Evolutionary conservation across 2,888 invertebrate species (phyloP).

Genomic region (Sinopyrophorus schimmeli): DNA sequence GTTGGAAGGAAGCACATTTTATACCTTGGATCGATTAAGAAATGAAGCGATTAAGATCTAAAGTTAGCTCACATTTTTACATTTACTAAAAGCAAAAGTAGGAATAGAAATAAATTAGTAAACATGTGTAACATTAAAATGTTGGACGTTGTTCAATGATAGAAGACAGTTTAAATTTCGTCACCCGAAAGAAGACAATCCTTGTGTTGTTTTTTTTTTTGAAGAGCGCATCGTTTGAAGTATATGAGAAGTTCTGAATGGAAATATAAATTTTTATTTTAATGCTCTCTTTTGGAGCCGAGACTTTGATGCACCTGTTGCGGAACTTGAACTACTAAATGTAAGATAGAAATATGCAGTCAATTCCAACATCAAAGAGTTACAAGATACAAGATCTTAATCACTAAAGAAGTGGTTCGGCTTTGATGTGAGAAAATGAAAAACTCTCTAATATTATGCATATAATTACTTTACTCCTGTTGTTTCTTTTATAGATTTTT

Average conservation of each 20-base stretch:
- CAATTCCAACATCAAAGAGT: slow-evolving; percentile 29
- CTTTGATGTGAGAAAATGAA: slow-evolving; percentile 30
- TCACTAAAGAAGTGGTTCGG: slow-evolving; percentile 26
- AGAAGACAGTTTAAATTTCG: neutral
- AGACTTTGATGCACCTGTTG: slow-evolving; percentile 31
- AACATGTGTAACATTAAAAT: slow-evolving; percentile 18
- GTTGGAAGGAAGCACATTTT: too few relatives aligned
- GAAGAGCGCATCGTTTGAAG: neutral
- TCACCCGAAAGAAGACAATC: slow-evolving; percentile 5
- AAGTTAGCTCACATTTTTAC: too few relatives aligned
- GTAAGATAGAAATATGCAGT: slow-evolving; percentile 31
- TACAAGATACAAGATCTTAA: slow-evolving; percentile 26
- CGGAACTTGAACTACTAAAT: slow-evolving; percentile 27
- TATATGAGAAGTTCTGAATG: slow-evolving; percentile 14
- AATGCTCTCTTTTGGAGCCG: slow-evolving; percentile 15
- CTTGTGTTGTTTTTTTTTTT: slow-evolving; percentile 8
- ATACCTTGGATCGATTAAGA: too few relatives aligned
- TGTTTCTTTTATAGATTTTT: neutral
- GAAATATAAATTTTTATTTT: slow-evolving; percentile 22
- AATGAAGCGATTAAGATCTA: too few relatives aligned
- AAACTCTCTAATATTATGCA: slow-evolving; percentile 27
- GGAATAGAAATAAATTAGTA: too few relatives aligned
- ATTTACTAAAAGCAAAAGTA: too few relatives aligned
- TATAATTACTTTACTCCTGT: slow-evolving; percentile 18
- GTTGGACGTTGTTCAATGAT: slow-evolving; percentile 19